These are phyloP conservation scores for Pentamera pediparva DNA, from an alignment of 53 echinoderm and acorn worm genomes.

Conservation along the genomic window DNA sequence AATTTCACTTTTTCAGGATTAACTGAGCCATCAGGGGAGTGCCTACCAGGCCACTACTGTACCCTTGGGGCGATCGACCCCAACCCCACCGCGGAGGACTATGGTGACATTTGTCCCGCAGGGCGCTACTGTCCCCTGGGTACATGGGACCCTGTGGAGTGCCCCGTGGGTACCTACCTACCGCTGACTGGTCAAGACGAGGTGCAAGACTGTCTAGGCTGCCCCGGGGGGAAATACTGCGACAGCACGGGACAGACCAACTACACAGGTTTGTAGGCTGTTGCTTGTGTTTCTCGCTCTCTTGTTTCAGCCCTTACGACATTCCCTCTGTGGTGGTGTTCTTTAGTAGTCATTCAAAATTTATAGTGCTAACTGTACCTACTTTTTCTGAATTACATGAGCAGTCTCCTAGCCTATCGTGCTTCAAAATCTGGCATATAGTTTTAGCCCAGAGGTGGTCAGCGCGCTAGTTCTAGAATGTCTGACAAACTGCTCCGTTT, in stretches of 20 bases:
- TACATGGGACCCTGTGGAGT: constrained; percentile 60
- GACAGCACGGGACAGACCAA: constrained; percentile 78
- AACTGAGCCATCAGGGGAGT: constrained; percentile 68
- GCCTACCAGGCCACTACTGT: constrained; percentile 76
- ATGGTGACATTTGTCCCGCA: constrained; percentile 95
- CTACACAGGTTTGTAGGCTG: constrained; percentile 60
- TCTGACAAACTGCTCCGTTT: too few relatives aligned
- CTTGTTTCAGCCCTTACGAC: too few relatives aligned
- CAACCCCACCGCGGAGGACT: constrained; percentile 65
- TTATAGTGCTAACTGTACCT: too few relatives aligned
- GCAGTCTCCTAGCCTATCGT: too few relatives aligned
- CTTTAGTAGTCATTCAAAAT: too few relatives aligned
- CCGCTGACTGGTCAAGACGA: constrained; percentile 57
- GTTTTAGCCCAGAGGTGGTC: too few relatives aligned
- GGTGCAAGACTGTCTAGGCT: constrained; percentile 61
- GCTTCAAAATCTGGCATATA: too few relatives aligned
- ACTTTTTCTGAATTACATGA: too few relatives aligned
- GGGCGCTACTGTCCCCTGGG: constrained; percentile 75
- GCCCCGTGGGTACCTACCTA: constrained; percentile 80
- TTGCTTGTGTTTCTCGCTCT: neutral
- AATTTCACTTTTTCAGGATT: constrained; percentile 69
- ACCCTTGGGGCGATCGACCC: constrained; percentile 82
- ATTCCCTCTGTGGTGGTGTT: too few relatives aligned
- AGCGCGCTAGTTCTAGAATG: too few relatives aligned
- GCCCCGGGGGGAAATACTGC: constrained; percentile 83